These are phyloP conservation scores for Cephus runcator DNA, from an alignment of 2,888 invertebrate species.

Conservation along the genomic window DNA sequence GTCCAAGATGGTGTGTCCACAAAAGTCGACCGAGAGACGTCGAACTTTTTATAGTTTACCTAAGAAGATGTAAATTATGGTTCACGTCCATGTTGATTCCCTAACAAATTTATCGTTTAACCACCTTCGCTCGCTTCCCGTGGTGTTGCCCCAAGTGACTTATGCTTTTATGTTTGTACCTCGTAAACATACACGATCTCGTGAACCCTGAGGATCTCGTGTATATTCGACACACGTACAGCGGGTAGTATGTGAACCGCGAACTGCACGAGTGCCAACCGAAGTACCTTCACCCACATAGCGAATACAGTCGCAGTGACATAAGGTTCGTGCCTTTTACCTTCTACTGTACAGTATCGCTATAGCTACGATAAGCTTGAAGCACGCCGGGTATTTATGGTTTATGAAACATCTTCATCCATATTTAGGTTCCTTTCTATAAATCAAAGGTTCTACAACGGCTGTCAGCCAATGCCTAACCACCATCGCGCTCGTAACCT, in stretches of 20 bases:
- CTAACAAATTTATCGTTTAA: slow-evolving; percentile 18
- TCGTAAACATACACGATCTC: slow-evolving; percentile 12
- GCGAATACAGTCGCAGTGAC: slow-evolving; percentile 18
- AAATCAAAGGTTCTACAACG: slow-evolving; percentile 45
- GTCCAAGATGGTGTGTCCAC: not conserved
- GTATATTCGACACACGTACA: not conserved
- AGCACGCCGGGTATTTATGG: slow-evolving; percentile 40
- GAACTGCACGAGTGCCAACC: not conserved
- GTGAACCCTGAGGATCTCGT: not conserved
- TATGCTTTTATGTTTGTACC: slow-evolving; percentile 33
- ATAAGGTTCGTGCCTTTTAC: slow-evolving; percentile 16
- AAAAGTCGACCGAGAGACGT: not conserved
- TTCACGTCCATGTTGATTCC: slow-evolving; percentile 36
- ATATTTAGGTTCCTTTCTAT: slow-evolving; percentile 50
- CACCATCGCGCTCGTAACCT: slow-evolving; percentile 14
- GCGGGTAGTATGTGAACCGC: not conserved
- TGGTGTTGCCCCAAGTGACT: slow-evolving; percentile 38
- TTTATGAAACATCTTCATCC: slow-evolving; percentile 53
- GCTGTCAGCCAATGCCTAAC: slow-evolving; percentile 25
- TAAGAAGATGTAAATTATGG: slow-evolving; percentile 48
- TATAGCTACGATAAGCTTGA: not conserved
- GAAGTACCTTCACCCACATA: not conserved
- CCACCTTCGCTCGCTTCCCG: slow-evolving; percentile 35
- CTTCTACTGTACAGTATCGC: not conserved
- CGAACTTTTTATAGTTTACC: slow-evolving; percentile 16